A percentile compares a stretch with the other conserved stretches of the same genome.
Conservation (phyloP, 2,113 vertebrate genomes). For the Aspiorhynchus laticeps region DNA sequence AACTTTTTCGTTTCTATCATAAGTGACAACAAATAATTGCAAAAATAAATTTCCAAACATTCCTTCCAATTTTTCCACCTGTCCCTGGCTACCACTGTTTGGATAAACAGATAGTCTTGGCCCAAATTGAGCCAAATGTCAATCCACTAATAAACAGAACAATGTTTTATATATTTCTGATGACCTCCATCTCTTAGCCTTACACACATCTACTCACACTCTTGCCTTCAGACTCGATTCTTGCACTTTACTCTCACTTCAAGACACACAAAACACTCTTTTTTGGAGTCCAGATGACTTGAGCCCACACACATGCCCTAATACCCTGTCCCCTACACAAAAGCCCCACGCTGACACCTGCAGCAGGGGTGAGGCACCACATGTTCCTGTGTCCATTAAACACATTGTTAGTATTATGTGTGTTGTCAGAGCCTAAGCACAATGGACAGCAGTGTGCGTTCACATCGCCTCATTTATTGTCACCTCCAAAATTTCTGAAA, state of each 20-base stretch:
- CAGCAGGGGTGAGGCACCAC: conserved; percentile 45
- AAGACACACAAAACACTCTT: background rate
- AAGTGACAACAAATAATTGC: background rate
- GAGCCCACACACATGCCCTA: conserved; percentile 3
- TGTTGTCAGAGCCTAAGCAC: conserved; percentile 67
- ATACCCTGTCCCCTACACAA: background rate
- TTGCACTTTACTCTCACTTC: background rate
- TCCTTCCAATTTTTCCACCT: background rate
- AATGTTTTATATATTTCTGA: background rate
- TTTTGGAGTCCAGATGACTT: conserved; percentile 31
- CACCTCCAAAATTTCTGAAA: conserved; percentile 44
- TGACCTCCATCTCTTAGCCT: background rate
- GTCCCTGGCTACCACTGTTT: background rate
- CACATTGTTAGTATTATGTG: conserved; percentile 64
- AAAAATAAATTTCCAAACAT: background rate
- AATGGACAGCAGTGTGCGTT: conserved; percentile 60
- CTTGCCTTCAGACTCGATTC: background rate
- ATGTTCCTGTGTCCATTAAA: conserved; percentile 63
- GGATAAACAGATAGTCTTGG: background rate
- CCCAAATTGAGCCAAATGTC: background rate
- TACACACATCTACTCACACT: background rate
- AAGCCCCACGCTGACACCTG: conserved; percentile 37
- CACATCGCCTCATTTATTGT: conserved; percentile 49
- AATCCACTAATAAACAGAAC: background rate
- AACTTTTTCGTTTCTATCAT: background rate